A percentile compares a stretch with the other conserved stretches of the same genome.
phyloP scores from a whole-genome alignment of 1,140 invertebrate species.

The Druon quercuslanigerum region DNA sequence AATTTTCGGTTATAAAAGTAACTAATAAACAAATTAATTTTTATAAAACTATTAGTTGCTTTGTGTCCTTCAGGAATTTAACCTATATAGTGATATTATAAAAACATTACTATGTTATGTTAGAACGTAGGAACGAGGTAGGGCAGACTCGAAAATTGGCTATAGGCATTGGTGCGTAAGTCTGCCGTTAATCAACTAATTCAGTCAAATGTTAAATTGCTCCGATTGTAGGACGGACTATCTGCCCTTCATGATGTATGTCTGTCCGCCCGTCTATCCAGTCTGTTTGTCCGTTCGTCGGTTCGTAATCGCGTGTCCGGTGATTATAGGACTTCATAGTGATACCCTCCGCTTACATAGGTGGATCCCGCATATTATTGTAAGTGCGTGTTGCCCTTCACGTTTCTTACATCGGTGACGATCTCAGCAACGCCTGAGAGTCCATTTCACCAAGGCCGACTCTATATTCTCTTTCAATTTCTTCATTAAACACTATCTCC shows the following conservation, averaged over 20 bases:
- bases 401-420: not conserved
- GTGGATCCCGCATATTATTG: slow-evolving; percentile 55
- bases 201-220: slow-evolving; percentile 65
- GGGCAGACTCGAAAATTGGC: slow-evolving; percentile 53
- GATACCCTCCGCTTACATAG: slow-evolving; percentile 42
- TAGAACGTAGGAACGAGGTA: slow-evolving; percentile 29
- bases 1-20: too few relatives aligned
- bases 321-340: slow-evolving; percentile 62
- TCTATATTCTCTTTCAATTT: too few relatives aligned
- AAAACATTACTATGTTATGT: not conserved
- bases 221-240: slow-evolving; percentile 48
- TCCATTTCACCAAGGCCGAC: too few relatives aligned
- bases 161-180: slow-evolving; percentile 52
- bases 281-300: slow-evolving; percentile 7
- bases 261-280: slow-evolving; percentile 40
- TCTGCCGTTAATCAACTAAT: slow-evolving; percentile 64
- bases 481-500: too few relatives aligned
- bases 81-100: too few relatives aligned
- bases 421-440: too few relatives aligned
- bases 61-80: too few relatives aligned
- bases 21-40: too few relatives aligned
- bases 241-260: slow-evolving; percentile 48
- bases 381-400: slow-evolving; percentile 52
- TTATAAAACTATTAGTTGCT: too few relatives aligned
- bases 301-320: slow-evolving; percentile 59